Percentiles rank a stretch among this genome's conserved stretches.
Evolutionary conservation across 2,113 vertebrate genomes (phyloP).

Genomic region (Triplophysa siluroides): DNA sequence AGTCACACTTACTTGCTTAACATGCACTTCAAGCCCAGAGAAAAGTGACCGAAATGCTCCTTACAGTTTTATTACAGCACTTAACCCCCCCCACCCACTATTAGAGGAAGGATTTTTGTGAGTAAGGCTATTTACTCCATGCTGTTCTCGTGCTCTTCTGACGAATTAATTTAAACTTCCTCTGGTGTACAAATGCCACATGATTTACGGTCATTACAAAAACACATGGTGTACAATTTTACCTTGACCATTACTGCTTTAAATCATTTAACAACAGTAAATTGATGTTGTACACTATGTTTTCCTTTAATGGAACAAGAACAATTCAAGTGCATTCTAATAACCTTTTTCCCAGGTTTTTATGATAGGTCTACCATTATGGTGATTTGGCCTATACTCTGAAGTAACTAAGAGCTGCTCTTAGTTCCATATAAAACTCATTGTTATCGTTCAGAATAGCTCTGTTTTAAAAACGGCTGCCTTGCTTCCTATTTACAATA

Average conservation of each 20-base stretch:
- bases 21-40: background rate
- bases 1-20: background rate
- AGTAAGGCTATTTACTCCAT: conserved; percentile 18
- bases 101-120: background rate
- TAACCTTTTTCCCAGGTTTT: background rate
- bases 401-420: background rate
- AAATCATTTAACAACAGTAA: conserved; percentile 30
- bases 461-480: background rate
- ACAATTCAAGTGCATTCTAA: background rate
- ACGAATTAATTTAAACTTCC: conserved; percentile 21
- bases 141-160: conserved; percentile 23
- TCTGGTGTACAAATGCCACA: conserved; percentile 6
- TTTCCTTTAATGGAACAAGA: conserved; percentile 6
- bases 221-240: conserved; percentile 35
- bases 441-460: background rate
- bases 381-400: too few species aligned
- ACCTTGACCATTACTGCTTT: conserved; percentile 38
- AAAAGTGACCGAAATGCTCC: conserved; percentile 29
- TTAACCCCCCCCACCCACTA: conserved; percentile 40
- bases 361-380: background rate
- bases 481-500: too few species aligned
- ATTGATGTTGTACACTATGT: conserved; percentile 11
- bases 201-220: conserved; percentile 52
- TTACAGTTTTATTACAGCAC: conserved; percentile 51
- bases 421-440: background rate